Conservation (phyloP, 2,113 vertebrate species). For the Pardalotus punctatus region DNA sequence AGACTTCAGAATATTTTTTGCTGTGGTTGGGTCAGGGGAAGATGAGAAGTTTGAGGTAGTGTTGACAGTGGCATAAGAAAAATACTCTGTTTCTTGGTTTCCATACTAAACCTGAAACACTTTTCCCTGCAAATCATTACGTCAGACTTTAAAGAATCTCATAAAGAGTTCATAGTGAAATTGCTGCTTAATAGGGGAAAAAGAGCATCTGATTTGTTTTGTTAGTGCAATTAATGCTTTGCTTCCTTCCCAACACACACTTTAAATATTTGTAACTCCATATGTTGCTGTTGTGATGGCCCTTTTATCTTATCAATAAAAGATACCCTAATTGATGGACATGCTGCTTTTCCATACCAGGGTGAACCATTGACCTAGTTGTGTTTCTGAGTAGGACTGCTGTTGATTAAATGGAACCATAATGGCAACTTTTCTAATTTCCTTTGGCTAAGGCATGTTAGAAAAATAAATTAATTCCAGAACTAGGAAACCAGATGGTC, state of each 20-base stretch:
- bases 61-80: neutral
- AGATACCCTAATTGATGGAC: neutral
- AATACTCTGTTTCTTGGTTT: neutral
- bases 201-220: constrained; percentile 4
- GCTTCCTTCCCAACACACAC: neutral
- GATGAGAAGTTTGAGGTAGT: neutral
- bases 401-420: constrained; percentile 14
- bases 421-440: constrained; percentile 40
- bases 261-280: neutral
- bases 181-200: neutral
- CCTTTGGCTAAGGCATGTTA: constrained; percentile 47
- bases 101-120: neutral
- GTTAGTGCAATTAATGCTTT: neutral
- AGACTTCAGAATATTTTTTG: neutral
- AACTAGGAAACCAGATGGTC: constrained; percentile 32
- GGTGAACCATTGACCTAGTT: constrained; percentile 38
- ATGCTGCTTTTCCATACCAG: neutral
- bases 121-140: neutral
- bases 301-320: constrained; percentile 1
- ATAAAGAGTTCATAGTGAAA: neutral
- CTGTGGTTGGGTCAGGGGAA: neutral
- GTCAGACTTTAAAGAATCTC: neutral
- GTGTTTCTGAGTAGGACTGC: constrained; percentile 2
- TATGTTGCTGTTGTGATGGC: neutral
- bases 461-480: constrained; percentile 60